Evolutionary conservation across 2,113 vertebrate genomes (phyloP).

Genomic region (Ageneiosus marmoratus): DNA sequence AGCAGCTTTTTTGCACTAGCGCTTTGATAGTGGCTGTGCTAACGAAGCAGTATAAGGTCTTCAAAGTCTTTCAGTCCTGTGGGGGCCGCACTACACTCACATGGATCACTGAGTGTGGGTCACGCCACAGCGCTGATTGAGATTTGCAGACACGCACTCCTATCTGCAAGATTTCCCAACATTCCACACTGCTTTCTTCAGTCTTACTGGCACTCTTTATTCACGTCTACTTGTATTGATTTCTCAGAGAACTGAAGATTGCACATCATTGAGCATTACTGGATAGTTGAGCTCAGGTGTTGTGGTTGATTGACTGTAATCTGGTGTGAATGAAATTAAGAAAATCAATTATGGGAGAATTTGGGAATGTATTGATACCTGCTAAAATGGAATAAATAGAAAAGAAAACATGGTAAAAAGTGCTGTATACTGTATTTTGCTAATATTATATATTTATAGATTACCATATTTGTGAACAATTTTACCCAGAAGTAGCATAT

Average conservation of each 20-base stretch:
- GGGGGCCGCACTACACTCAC: neutral
- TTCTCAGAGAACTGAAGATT: neutral
- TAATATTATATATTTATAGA: too few species aligned
- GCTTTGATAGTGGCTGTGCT: slow-evolving; percentile 35
- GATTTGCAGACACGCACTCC: neutral
- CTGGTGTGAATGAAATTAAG: neutral
- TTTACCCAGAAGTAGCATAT: too few species aligned
- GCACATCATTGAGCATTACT: neutral
- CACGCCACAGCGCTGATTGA: neutral
- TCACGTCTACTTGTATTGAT: neutral
- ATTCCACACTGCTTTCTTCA: slow-evolving; percentile 5
- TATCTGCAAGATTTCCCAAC: neutral
- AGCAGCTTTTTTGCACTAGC: slow-evolving; percentile 10
- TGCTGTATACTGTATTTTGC: too few species aligned
- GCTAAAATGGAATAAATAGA: neutral
- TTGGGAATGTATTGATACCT: neutral
- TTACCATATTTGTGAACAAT: too few species aligned
- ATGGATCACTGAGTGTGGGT: slow-evolving; percentile 27
- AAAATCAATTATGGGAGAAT: neutral
- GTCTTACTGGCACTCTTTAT: slow-evolving; percentile 18
- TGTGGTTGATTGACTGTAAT: neutral
- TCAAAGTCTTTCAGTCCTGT: slow-evolving; percentile 35
- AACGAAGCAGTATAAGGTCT: slow-evolving; percentile 32
- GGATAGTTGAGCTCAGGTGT: slow-evolving; percentile 17
- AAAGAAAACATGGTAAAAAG: neutral